Conservation (phyloP, 2,888 invertebrate species). For the Apodemia hepburni region DNA sequence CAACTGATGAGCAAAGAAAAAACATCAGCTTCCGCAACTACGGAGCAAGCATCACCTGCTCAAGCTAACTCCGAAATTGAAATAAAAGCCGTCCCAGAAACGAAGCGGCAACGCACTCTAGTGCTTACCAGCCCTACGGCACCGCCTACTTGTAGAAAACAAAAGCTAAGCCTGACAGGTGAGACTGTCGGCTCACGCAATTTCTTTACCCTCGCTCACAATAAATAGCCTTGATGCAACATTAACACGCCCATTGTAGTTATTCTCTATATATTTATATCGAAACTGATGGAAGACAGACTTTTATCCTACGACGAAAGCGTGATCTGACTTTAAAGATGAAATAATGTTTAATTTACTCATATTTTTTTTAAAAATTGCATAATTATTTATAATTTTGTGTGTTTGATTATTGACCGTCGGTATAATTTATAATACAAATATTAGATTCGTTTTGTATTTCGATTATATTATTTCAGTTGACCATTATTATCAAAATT, state of each 20-base stretch:
- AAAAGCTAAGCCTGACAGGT: constrained; percentile 85
- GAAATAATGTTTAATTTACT: background rate
- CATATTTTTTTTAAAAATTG: background rate
- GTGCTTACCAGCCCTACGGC: constrained; percentile 83
- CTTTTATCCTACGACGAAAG: background rate
- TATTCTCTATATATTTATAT: constrained; percentile 26
- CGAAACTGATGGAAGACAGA: constrained; percentile 7
- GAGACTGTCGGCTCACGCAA: constrained; percentile 49
- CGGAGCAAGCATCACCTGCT: constrained; percentile 3
- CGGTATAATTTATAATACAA: background rate
- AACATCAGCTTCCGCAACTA: background rate
- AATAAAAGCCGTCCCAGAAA: constrained; percentile 37
- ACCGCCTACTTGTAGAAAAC: constrained; percentile 82
- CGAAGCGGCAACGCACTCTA: constrained; percentile 73
- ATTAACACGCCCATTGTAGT: constrained; percentile 30
- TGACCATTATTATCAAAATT: too few relatives aligned
- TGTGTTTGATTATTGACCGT: background rate
- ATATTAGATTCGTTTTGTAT: too few relatives aligned
- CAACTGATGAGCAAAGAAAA: constrained; percentile 11
- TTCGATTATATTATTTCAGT: too few relatives aligned
- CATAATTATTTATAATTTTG: background rate
- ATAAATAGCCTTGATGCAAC: constrained; percentile 25
- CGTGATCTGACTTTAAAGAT: background rate
- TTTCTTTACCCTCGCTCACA: constrained; percentile 22
- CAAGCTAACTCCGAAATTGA: constrained; percentile 23